These are phyloP conservation scores for Eucera pruinosa DNA, from an alignment of 2,888 invertebrate species.

Conservation along the genomic window DNA sequence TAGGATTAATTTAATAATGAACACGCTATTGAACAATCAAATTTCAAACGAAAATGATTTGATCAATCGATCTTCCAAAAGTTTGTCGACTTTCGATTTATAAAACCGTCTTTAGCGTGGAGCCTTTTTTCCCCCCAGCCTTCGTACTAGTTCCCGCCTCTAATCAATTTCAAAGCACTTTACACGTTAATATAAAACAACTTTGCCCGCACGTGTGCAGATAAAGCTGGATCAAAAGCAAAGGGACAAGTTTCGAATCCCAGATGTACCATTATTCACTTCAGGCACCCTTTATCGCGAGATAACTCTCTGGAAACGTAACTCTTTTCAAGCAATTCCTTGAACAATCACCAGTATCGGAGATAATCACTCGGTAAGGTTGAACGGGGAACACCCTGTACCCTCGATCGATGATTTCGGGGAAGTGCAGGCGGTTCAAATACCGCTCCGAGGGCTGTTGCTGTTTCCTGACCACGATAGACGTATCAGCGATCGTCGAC, in stretches of 20 bases:
- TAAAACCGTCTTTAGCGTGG: too few relatives aligned
- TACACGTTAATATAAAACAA: neutral
- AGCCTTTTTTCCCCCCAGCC: too few relatives aligned
- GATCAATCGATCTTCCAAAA: too few relatives aligned
- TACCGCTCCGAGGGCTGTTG: conserved; percentile 39
- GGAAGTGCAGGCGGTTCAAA: conserved; percentile 57
- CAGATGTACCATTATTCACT: conserved; percentile 13
- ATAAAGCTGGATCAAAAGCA: neutral
- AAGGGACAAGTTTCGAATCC: conserved; percentile 5
- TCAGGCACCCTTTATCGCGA: conserved; percentile 11
- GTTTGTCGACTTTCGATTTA: too few relatives aligned
- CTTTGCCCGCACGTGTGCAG: too few relatives aligned
- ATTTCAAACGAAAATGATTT: too few relatives aligned
- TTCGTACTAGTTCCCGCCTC: too few relatives aligned
- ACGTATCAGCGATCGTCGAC: conserved; percentile 52
- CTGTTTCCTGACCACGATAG: conserved; percentile 42
- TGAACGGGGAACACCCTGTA: conserved; percentile 25
- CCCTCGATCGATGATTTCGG: conserved; percentile 68
- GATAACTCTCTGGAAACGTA: conserved; percentile 15
- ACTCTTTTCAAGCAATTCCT: conserved; percentile 43
- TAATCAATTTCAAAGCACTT: neutral
- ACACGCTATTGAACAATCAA: too few relatives aligned
- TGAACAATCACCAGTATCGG: conserved; percentile 51
- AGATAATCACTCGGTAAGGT: conserved; percentile 40
- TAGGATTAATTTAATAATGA: too few relatives aligned